Evolutionary conservation across 2,797 vertebrate genomes (phyloP), one percentile per base, ranked within the genome.

Genomic region (Rhadinocentrus ornatus): DNA sequence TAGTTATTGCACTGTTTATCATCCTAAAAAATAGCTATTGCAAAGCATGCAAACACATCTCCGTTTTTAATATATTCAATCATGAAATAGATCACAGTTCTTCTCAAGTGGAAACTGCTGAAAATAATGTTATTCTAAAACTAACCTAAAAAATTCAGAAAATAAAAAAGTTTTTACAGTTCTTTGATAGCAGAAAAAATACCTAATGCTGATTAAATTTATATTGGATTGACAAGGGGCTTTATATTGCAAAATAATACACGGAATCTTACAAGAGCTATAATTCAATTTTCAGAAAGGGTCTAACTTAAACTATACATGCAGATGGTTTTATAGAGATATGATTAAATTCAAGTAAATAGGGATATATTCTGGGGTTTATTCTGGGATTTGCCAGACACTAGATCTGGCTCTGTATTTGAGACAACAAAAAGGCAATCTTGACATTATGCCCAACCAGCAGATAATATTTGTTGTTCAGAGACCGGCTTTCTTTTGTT

Each of bases 401-500:
- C 73, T 81, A 73, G 88, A 87, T 89, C 89, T 83, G 80, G 86
- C 89, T 80, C 80, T 83, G 80, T 86, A 88, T 94, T 93, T 92
- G 91, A 95, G 91, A 93, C 87, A 94, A 94, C 91, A 94, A 94
- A 93, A 94, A 93, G 87, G 85, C 91, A 94, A 93, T 93, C 92
- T 94, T 94, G 93, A 95, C 94, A 94, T 94, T 89, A 93, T 94
- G 93, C 93, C 93, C 93, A 83, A 87, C 88, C 90, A 91, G 92
- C 91, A 94, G 90, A 94, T 94, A 94, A 94, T 93, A 94, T 94
- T 95, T 94, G 93, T 92, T 91, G 93, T 92, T 94, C 88, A 89
- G 93, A 94, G 93, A 93, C 91, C 74, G 86, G 84, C 89, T 92
- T 94, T 93, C 94, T 94, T 95, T 95, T 95, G 94, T 95, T 95